These are phyloP conservation scores for Dendronephthya gigantea DNA, from an alignment of 64 coral and sea anemone species.

Conservation along the genomic window DNA sequence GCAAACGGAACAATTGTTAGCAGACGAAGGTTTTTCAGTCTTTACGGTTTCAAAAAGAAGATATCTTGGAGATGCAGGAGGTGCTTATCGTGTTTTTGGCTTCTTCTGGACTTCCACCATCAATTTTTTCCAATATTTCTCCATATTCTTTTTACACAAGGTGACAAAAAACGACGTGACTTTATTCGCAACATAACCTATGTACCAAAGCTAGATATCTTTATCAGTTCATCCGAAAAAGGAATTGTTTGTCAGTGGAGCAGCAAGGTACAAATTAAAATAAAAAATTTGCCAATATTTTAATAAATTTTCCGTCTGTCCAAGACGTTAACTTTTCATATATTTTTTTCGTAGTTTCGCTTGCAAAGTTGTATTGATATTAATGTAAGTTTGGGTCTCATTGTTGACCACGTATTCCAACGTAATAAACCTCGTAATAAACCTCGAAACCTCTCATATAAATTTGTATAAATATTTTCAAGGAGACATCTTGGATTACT, in stretches of 20 bases:
- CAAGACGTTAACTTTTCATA: no score
- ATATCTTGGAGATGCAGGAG: conserved; percentile 87
- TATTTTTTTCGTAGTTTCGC: conserved; percentile 51
- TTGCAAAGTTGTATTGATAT: conserved; percentile 82
- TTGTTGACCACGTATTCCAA: no score
- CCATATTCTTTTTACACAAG: conserved; percentile 7
- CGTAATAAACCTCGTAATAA: no score
- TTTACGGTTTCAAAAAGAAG: conserved; percentile 79
- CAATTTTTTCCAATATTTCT: neutral
- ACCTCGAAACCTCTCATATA: no score
- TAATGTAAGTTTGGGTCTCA: conserved; percentile 44
- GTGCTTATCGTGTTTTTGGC: no score
- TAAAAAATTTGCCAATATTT: neutral
- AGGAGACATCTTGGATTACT: conserved; percentile 98
- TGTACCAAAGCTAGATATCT: conserved; percentile 94
- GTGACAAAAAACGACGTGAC: conserved; percentile 91
- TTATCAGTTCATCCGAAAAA: conserved; percentile 84
- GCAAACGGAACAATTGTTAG: conserved; percentile 66
- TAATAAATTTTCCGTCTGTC: neutral
- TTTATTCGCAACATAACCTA: conserved; percentile 74
- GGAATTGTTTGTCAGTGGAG: conserved; percentile 93
- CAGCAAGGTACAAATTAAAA: conserved; percentile 48
- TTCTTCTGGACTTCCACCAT: neutral
- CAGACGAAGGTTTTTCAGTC: conserved; percentile 86
- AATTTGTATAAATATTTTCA: neutral